Evolutionary conservation across 2,113 vertebrate genomes (phyloP), one percentile per base, ranked within the genome.

Genomic region (Equus quagga): DNA sequence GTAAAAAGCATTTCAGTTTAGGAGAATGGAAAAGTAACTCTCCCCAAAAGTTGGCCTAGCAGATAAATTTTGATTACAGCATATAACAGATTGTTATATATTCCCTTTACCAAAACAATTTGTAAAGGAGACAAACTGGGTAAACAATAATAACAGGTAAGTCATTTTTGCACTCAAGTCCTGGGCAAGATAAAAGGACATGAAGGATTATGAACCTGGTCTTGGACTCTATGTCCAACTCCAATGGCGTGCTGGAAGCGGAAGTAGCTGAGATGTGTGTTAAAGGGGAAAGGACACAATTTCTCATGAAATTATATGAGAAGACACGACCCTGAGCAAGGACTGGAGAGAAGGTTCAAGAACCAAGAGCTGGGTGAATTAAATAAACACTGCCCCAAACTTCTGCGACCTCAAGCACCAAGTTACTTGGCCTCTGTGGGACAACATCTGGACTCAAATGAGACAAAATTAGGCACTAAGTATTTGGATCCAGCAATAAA

Each of bases 1-100:
- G 8, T 62, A 73, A 93, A 97, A 93, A 44, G 14, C 46, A 91
- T 36, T 94, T 75, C 70, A 41, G 0, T 73, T 96, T 91, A 62
- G 28, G 58, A 64, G 11, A 89, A 81, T 28, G 9, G 24, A 46
- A 58, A 33, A 69, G 28, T 56, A 90, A 79, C 24, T 75, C 54
- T 67, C 78, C 80, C n/a, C 49, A 58, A 49, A 80, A 64, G 64
- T 70, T 62, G 65, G n/a, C n/a, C 49, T 18, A 88, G 76, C 19
- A 95, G 54, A 84, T 31, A 89, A 92, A 81, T 70, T 75, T 11
- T 89, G 5, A 89, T 72, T 80, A 46, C 13, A 81, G 58, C 33
- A 80, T 56, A 0, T 49, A 67, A 84, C 4, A 28, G 26, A 54
- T 13, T 31, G 28, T 31, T 82, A n/a, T 28, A 95, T 41, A 69